Evolutionary conservation across 2,888 invertebrate genomes (phyloP).

Genomic region (Phyto melanocephala): DNA sequence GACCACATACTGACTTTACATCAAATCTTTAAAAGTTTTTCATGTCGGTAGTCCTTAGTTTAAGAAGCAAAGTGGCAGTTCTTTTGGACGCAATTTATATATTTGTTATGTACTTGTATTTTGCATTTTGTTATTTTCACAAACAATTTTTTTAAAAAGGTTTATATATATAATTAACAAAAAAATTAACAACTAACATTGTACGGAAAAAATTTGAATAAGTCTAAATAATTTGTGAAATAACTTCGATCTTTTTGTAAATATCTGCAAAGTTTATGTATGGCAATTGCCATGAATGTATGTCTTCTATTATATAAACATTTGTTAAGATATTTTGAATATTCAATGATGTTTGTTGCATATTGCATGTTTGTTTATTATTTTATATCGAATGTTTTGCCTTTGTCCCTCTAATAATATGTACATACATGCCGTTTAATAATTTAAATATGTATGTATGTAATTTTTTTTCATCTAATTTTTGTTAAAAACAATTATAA

Average conservation of each 20-base stretch:
- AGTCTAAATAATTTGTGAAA: background rate
- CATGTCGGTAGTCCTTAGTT: background rate
- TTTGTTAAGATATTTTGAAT: constrained; percentile 72
- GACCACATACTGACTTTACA: too few species aligned
- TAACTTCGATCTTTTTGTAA: constrained; percentile 15
- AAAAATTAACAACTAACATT: background rate
- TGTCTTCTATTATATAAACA: constrained; percentile 48
- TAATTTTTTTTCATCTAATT: too few species aligned
- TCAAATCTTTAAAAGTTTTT: background rate
- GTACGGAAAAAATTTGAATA: background rate
- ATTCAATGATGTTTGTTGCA: constrained; percentile 71
- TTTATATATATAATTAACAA: background rate
- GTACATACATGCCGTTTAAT: too few species aligned
- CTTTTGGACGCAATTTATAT: background rate
- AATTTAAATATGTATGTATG: too few species aligned
- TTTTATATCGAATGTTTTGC: background rate
- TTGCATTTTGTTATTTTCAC: background rate
- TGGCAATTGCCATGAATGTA: constrained; percentile 70
- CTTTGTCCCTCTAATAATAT: background rate
- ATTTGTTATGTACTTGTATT: background rate
- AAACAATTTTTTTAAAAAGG: background rate
- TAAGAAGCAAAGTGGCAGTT: background rate
- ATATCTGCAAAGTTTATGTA: constrained; percentile 68
- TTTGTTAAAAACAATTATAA: too few species aligned
- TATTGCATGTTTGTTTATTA: constrained; percentile 11